phyloP scores from a whole-genome alignment of 2,888 invertebrate species.

The Aelia acuminata region DNA sequence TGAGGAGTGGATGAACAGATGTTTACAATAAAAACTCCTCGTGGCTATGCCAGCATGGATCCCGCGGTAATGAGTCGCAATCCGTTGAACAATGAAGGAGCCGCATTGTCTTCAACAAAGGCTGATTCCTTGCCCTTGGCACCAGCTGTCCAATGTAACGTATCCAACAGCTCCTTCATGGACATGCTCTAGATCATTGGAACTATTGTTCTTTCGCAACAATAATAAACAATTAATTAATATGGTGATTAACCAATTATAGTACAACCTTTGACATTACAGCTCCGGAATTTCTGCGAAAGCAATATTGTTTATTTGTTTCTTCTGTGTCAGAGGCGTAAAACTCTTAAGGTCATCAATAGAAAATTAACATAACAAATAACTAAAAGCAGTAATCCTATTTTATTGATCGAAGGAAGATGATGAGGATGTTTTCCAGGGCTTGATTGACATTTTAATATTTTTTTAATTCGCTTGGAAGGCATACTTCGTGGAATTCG shows the following conservation, averaged over 20 bases:
- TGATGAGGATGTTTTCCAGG: no score
- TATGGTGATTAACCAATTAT: not conserved
- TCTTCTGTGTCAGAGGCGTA: no score
- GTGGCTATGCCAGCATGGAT: not conserved
- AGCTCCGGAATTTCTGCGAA: no score
- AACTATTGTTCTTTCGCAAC: not conserved
- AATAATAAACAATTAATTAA: not conserved
- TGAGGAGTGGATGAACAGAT: not conserved
- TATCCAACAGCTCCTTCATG: not conserved
- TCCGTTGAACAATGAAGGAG: not conserved
- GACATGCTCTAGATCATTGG: not conserved
- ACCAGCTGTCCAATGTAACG: not conserved
- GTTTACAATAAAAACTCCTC: not conserved
- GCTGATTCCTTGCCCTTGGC: not conserved
- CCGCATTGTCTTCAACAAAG: conserved; percentile 12
- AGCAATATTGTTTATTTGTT: no score
- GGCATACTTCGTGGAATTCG: no score
- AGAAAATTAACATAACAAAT: no score
- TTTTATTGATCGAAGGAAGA: no score
- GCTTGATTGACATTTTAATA: no score
- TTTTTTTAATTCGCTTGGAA: no score
- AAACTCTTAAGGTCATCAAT: no score
- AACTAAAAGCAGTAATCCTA: no score
- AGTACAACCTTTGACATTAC: no score
- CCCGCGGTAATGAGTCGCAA: not conserved